phyloP scores from a whole-genome alignment of 2,888 invertebrate species.

The Tetragonisca angustula region DNA sequence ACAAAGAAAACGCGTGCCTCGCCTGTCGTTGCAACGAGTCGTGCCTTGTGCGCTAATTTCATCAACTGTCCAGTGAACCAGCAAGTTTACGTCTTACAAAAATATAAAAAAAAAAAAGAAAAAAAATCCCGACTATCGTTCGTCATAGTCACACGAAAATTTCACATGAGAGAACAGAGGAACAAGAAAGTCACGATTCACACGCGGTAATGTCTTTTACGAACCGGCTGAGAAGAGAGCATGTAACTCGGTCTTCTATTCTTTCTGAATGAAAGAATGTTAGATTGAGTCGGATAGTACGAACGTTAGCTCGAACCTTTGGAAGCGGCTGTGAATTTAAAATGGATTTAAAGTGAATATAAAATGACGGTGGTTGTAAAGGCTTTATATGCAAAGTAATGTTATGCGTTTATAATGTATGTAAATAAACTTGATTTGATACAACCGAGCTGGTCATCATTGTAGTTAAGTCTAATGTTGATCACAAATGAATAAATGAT shows the following conservation, averaged over 20 bases:
- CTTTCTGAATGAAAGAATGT: constrained; percentile 10
- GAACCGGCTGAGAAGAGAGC: constrained; percentile 12
- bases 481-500: too few species aligned
- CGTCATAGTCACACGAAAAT: neutral
- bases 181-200: constrained; percentile 11
- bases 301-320: neutral
- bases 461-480: neutral
- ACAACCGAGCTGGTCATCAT: neutral
- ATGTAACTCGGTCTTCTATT: constrained; percentile 3
- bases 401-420: neutral
- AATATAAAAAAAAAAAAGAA: constrained; percentile 21
- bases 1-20: constrained; percentile 67
- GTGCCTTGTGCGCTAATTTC: constrained; percentile 65
- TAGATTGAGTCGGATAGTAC: constrained; percentile 11
- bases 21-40: constrained; percentile 49
- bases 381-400: neutral
- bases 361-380: neutral
- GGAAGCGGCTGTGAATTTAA: neutral
- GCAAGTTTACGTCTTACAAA: neutral
- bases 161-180: neutral
- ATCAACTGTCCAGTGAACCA: constrained; percentile 35
- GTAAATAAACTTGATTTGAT: neutral
- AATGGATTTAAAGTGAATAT: neutral
- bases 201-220: constrained; percentile 9
- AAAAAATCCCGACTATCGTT: neutral